A percentile compares a stretch with the other conserved stretches of the same genome.
Conservation (phyloP, 2,888 invertebrate species). For the Acleris cristana region DNA sequence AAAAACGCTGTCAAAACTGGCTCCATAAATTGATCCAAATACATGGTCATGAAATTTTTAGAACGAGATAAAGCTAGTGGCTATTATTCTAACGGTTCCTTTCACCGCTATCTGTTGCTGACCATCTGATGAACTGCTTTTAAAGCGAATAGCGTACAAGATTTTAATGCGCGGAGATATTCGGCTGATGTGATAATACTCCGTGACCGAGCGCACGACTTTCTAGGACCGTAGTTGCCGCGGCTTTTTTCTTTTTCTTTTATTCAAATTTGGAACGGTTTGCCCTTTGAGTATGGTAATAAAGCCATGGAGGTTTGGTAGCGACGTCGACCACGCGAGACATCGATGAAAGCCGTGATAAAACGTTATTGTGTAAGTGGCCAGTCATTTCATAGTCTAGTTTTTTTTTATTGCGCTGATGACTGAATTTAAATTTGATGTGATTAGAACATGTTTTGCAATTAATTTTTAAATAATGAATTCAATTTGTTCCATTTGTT, state of each 20-base stretch:
- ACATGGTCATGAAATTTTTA: conserved; percentile 45
- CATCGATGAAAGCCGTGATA: conserved; percentile 34
- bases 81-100: conserved; percentile 80
- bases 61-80: conserved; percentile 68
- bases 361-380: conserved; percentile 20
- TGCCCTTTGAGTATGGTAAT: conserved; percentile 37
- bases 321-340: conserved; percentile 32
- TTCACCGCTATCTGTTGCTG: conserved; percentile 80
- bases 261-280: conserved; percentile 54
- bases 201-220: conserved; percentile 79
- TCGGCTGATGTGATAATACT: conserved; percentile 77
- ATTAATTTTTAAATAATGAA: too few species aligned
- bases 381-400: conserved; percentile 14
- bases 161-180: conserved; percentile 79
- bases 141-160: conserved; percentile 78
- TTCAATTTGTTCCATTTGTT: too few species aligned
- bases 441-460: too few species aligned
- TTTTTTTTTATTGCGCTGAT: background rate
- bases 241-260: conserved; percentile 57
- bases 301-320: conserved; percentile 32
- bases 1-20: conserved; percentile 57
- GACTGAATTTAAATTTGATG: background rate
- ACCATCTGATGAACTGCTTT: conserved; percentile 79
- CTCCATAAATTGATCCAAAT: conserved; percentile 60
- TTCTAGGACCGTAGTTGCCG: conserved; percentile 63